Base-by-base conservation (phyloP, 2,797 vertebrate genomes). In the Aselliscus stoliczkanus region DNA sequence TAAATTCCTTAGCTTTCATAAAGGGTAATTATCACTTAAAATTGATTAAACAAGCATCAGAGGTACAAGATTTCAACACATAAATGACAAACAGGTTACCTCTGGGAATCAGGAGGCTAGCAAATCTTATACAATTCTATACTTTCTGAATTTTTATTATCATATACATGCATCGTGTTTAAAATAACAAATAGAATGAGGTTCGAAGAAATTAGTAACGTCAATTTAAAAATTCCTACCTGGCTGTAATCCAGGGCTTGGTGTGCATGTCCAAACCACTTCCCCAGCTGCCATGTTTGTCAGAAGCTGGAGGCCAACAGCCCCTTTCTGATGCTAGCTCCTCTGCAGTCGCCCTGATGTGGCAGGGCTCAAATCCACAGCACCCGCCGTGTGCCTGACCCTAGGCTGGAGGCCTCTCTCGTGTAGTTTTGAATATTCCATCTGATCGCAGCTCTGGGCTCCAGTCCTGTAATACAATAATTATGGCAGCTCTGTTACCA, bases 391-490 rank as follows among this genome's bases (percentile, higher is more conserved):
- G 97, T 97, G 99, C 81, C 98, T 98, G 82, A 99, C 98, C 39
- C 99, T 1, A 98, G 98, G 0, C 99, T 97, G 97, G 99, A 99
- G 18, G 99, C 99, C 34, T 99, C 99, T 56, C 99, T 98, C 95
- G 99, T 99, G 0, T 99, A 99, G 77, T 98, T 99, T 82, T 99
- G 99, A 98, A 99, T 98, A 93, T 99, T 99, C 99, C 99, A 99
- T 81, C 99, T 98, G 89, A 98, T 99, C 90, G 99, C 97, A 94
- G 99, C 98, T 98, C 99, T 99, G 80, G 99, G 99, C 96, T 99
- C 99, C 98, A 99, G 98, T 96, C 96, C 99, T 99, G 97, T 25
- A 98, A 98, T 92, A 47, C 83, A 86, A 54, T n/a, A 70, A 14
- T 92, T 62, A 73, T 0, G 12, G 23, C 15, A 34, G 76, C 86